Conservation (phyloP, 1,140 invertebrate genomes). For the Drosophila neocordata region DNA sequence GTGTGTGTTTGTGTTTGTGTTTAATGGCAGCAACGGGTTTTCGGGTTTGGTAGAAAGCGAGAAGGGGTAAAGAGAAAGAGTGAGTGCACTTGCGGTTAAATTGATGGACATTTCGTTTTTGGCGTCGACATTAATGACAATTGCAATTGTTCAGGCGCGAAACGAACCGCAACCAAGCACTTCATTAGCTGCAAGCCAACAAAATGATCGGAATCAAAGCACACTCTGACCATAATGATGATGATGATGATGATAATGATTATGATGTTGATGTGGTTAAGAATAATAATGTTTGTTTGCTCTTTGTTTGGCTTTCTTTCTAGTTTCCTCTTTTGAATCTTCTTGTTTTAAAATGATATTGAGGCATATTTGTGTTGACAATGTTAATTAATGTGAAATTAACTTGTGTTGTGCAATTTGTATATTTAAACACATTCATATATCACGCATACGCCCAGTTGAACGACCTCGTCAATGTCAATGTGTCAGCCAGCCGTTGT, state of each 20-base stretch:
- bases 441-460: constrained; percentile 77
- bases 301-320: neutral
- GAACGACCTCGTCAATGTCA: constrained; percentile 65
- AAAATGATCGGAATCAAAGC: neutral
- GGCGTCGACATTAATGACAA: constrained; percentile 65
- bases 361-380: constrained; percentile 72
- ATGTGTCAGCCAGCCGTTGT: constrained; percentile 49
- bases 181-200: constrained; percentile 50
- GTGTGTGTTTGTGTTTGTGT: neutral
- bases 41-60: neutral
- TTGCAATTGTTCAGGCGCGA: constrained; percentile 68
- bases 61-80: neutral
- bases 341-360: constrained; percentile 50
- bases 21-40: neutral
- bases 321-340: constrained; percentile 28
- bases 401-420: constrained; percentile 42
- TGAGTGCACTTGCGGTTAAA: constrained; percentile 58
- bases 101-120: constrained; percentile 70
- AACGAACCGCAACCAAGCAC: constrained; percentile 62
- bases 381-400: constrained; percentile 75
- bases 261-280: neutral
- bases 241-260: neutral
- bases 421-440: constrained; percentile 45
- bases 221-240: constrained; percentile 4
- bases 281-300: neutral